These are phyloP conservation scores for Diarsia rubi DNA, from an alignment of 2,888 invertebrate genomes.

Conservation along the genomic window DNA sequence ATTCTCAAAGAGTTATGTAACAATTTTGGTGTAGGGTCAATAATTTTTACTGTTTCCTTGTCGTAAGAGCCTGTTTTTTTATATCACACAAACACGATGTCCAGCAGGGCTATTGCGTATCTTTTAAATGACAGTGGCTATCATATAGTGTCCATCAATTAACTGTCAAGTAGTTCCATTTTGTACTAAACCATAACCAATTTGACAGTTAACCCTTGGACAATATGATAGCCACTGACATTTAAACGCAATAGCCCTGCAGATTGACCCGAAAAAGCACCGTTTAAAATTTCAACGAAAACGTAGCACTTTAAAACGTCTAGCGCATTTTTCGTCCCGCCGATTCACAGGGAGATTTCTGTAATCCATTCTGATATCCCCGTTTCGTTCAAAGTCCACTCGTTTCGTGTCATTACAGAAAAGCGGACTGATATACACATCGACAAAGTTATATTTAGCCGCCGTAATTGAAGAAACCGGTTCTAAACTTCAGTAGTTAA, in stretches of 20 bases:
- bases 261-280: conserved; percentile 52
- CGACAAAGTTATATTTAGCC: conserved; percentile 64
- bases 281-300: conserved; percentile 57
- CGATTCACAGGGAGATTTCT: conserved; percentile 77
- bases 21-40: not conserved
- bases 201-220: no score
- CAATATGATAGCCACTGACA: no score
- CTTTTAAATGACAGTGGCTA: no score
- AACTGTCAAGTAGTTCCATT: no score
- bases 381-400: conserved; percentile 86
- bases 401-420: conserved; percentile 86
- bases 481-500: conserved; percentile 63
- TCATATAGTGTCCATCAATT: no score
- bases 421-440: conserved; percentile 84
- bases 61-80: not conserved
- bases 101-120: no score
- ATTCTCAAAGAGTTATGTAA: not conserved
- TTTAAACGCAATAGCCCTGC: no score
- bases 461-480: conserved; percentile 8
- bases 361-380: conserved; percentile 84
- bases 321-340: conserved; percentile 71
- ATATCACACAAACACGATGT: not conserved
- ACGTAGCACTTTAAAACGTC: conserved; percentile 59
- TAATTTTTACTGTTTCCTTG: not conserved
- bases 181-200: no score